Percentiles rank a stretch among this genome's conserved stretches.
Conservation (phyloP, 2,888 invertebrate species). For the Nasonovia ribisnigri region DNA sequence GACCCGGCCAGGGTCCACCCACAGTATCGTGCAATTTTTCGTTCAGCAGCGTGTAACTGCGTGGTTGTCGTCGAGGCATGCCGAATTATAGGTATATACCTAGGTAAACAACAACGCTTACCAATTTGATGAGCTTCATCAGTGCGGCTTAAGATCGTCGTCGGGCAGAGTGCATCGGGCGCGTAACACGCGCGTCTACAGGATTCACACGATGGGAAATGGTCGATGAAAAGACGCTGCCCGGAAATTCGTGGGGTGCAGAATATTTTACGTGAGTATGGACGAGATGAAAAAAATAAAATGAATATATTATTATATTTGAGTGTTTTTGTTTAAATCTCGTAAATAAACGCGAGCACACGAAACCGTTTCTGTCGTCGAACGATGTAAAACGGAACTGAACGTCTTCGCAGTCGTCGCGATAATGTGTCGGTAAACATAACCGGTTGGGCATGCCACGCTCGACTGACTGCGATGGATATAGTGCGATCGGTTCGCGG, state of each 20-base stretch:
- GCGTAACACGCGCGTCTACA: background rate
- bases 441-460: constrained; percentile 44
- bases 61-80: background rate
- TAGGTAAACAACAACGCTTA: constrained; percentile 1
- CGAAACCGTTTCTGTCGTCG: background rate
- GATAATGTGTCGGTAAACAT: background rate
- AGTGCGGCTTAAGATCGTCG: background rate
- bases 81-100: background rate
- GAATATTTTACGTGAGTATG: background rate
- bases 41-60: no score
- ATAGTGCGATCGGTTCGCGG: background rate
- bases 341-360: background rate
- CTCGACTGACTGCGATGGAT: constrained; percentile 27
- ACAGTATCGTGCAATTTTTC: background rate
- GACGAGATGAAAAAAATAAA: background rate
- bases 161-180: background rate
- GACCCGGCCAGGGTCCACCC: background rate
- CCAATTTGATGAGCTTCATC: constrained; percentile 60
- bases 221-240: background rate
- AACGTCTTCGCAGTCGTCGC: background rate
- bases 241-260: background rate
- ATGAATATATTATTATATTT: background rate
- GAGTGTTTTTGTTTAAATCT: background rate
- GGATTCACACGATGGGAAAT: background rate
- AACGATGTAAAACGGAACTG: background rate